Conservation (phyloP, 2,113 vertebrate genomes). For the Tauraco erythrolophus region DNA sequence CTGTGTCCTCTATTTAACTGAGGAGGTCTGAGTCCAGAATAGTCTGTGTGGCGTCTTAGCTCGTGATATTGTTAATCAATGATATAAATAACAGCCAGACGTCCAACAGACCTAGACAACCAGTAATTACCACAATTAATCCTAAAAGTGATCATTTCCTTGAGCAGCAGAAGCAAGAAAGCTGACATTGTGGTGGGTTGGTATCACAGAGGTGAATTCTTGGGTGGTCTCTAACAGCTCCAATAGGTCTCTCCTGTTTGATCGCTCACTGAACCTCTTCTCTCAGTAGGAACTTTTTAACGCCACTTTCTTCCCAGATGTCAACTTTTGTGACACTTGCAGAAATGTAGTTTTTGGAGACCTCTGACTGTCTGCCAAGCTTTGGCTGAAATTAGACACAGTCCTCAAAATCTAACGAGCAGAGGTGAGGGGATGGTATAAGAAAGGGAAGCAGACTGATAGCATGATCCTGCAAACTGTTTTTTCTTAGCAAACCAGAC, state of each 20-base stretch:
- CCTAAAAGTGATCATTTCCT: neutral
- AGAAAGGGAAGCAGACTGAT: neutral
- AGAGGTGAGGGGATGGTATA: neutral
- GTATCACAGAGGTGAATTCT: neutral
- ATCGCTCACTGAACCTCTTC: neutral
- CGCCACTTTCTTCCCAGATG: conserved; percentile 15
- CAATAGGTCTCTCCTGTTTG: neutral
- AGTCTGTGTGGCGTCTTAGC: neutral
- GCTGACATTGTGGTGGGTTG: neutral
- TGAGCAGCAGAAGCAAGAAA: neutral
- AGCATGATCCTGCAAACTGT: neutral
- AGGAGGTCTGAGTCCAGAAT: neutral
- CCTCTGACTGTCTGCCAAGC: conserved; percentile 45
- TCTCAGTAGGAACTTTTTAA: neutral
- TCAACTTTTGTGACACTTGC: neutral
- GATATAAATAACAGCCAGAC: neutral
- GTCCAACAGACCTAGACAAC: neutral
- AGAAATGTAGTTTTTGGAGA: conserved; percentile 37
- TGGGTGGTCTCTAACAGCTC: neutral
- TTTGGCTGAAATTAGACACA: conserved; percentile 32
- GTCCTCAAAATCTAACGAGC: neutral
- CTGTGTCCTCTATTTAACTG: neutral
- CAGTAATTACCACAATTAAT: neutral
- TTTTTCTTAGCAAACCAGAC: neutral
- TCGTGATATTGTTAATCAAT: neutral